Conservation (phyloP, 1,140 invertebrate species). For the Archegozetes longisetosus region DNA sequence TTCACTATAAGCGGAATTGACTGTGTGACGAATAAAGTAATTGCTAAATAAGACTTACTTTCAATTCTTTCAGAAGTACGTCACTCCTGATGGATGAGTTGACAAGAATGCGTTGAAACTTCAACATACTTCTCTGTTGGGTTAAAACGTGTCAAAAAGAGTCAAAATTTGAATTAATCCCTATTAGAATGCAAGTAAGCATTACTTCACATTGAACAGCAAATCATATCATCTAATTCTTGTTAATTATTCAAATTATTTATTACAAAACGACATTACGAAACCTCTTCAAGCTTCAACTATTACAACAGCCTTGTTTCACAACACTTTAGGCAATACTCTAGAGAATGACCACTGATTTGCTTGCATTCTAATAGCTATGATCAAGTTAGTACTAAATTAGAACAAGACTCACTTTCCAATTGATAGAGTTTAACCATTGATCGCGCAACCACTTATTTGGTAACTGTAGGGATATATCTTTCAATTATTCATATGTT, state of each 20-base stretch:
- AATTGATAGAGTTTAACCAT: conserved; percentile 65
- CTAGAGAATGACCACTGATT: too few species aligned
- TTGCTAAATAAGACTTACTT: conserved; percentile 44
- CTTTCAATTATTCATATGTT: not conserved
- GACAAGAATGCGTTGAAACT: conserved; percentile 52
- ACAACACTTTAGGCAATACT: too few species aligned
- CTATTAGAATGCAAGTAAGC: too few species aligned
- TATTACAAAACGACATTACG: too few species aligned
- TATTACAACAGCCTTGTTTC: too few species aligned
- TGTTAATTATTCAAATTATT: not conserved
- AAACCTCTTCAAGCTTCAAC: too few species aligned
- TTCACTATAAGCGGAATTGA: too few species aligned
- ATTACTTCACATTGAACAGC: too few species aligned
- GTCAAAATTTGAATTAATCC: conserved; percentile 11
- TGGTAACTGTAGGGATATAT: not conserved
- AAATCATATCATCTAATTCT: too few species aligned
- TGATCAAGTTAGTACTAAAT: not conserved
- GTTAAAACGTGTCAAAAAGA: conserved; percentile 25
- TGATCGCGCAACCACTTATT: conserved; percentile 45
- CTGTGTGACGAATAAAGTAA: too few species aligned
- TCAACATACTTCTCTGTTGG: conserved; percentile 55
- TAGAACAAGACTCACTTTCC: conserved; percentile 49
- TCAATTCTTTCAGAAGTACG: conserved; percentile 62
- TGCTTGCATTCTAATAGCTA: not conserved
- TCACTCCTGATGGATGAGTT: conserved; percentile 45